These are phyloP conservation scores for Eugnorisma glareosa DNA, from an alignment of 2,888 invertebrate genomes.

Conservation along the genomic window DNA sequence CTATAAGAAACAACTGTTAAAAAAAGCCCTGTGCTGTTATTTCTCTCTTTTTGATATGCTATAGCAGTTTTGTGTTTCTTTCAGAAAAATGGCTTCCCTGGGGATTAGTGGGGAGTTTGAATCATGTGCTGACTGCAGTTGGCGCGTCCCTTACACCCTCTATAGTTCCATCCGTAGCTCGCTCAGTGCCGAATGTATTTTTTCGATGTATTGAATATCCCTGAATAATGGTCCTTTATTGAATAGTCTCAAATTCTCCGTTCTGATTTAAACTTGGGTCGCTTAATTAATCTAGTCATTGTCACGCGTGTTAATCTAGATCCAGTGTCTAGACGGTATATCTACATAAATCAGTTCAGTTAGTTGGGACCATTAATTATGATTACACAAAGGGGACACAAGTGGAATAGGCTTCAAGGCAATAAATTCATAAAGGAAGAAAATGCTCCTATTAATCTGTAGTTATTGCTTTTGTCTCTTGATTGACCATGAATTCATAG, in stretches of 20 bases:
- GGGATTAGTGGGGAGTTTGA: too few species aligned
- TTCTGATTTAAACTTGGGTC: conserved; percentile 64
- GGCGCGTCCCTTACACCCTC: neutral
- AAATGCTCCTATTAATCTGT: conserved; percentile 15
- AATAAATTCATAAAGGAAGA: conserved; percentile 38
- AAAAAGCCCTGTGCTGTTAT: neutral
- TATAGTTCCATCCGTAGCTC: conserved; percentile 51
- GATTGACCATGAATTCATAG: neutral
- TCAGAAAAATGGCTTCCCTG: neutral
- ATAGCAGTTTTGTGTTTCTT: neutral
- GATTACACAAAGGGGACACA: conserved; percentile 53
- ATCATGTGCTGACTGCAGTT: neutral
- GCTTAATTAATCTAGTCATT: conserved; percentile 67
- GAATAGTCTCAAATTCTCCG: conserved; percentile 15
- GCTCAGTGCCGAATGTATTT: conserved; percentile 16
- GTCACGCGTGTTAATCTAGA: conserved; percentile 59
- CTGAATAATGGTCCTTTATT: conserved; percentile 8
- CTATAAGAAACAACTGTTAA: neutral
- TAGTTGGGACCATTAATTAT: conserved; percentile 53
- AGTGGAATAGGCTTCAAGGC: conserved; percentile 10
- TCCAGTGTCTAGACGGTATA: conserved; percentile 56
- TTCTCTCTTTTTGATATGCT: neutral
- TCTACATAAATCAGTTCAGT: conserved; percentile 55
- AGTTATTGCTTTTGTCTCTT: conserved; percentile 1
- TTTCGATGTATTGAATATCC: conserved; percentile 10